phyloP scores from a whole-genome alignment of 2,113 vertebrate species.

The Epinephelus moara region DNA sequence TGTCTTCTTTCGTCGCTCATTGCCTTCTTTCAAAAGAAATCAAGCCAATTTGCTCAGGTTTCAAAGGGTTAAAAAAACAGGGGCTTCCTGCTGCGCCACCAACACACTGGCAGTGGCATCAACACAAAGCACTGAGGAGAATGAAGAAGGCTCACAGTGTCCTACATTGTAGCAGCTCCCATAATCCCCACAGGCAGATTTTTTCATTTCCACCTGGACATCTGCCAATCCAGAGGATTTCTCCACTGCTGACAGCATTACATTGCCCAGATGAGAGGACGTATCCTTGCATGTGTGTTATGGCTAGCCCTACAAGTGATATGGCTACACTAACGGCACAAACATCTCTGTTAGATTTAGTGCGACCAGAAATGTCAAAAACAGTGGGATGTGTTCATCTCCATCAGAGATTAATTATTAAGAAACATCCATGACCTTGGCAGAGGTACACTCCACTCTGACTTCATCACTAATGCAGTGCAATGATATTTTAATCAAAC shows the following conservation, averaged over 20 bases:
- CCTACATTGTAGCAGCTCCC: conserved; percentile 70
- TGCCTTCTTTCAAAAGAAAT: no score
- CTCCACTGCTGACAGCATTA: conserved; percentile 60
- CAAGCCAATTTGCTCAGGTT: no score
- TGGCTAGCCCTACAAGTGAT: conserved; percentile 19
- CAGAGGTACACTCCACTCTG: conserved; percentile 14
- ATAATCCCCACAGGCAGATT: conserved; percentile 73
- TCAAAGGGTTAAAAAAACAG: neutral
- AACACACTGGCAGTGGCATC: conserved; percentile 34
- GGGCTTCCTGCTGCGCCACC: conserved; percentile 14
- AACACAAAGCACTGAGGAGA: conserved; percentile 41
- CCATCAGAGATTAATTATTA: conserved; percentile 32
- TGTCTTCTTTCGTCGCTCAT: no score
- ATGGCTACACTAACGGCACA: conserved; percentile 21
- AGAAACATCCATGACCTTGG: conserved; percentile 29
- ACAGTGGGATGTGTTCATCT: conserved; percentile 5
- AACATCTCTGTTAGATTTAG: conserved; percentile 1
- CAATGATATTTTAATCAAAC: conserved; percentile 41
- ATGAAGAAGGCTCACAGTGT: conserved; percentile 68
- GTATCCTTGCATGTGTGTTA: conserved; percentile 30
- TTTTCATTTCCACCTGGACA: conserved; percentile 78
- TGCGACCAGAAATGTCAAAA: conserved; percentile 6
- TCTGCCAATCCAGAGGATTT: conserved; percentile 77
- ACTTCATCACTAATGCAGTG: conserved; percentile 35
- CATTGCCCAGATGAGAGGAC: conserved; percentile 61